These are phyloP conservation scores for Dendrolimus punctatus DNA, from an alignment of 1,140 invertebrate genomes.

Conservation along the genomic window DNA sequence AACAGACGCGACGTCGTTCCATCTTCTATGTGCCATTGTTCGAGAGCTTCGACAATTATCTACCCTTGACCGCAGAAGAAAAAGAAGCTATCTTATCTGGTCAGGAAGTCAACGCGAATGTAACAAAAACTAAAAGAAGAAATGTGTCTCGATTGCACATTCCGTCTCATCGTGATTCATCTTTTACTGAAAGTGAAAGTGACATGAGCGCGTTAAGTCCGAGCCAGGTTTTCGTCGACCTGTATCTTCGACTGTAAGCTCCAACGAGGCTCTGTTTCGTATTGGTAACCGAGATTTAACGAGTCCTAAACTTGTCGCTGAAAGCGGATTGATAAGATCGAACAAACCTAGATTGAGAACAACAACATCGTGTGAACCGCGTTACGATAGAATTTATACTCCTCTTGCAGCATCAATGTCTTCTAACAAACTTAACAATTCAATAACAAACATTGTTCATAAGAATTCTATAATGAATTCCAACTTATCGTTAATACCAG, in stretches of 20 bases:
- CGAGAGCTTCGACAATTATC: constrained; percentile 68
- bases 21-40: constrained; percentile 75
- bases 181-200: constrained; percentile 58
- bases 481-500: constrained; percentile 60
- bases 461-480: constrained; percentile 56
- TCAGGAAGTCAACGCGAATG: constrained; percentile 28
- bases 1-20: constrained; percentile 69
- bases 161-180: constrained; percentile 43
- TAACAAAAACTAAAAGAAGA: constrained; percentile 46
- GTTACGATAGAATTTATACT: constrained; percentile 57
- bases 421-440: constrained; percentile 50
- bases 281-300: constrained; percentile 42
- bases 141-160: constrained; percentile 40
- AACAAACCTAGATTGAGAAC: constrained; percentile 51
- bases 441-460: constrained; percentile 41
- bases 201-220: constrained; percentile 53
- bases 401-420: constrained; percentile 53
- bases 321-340: constrained; percentile 35
- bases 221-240: constrained; percentile 47
- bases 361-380: constrained; percentile 57
- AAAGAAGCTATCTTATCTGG: constrained; percentile 61
- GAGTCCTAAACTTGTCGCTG: constrained; percentile 50
- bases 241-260: constrained; percentile 54
- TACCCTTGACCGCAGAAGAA: constrained; percentile 59
- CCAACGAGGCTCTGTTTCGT: constrained; percentile 53